Evolutionary conservation across 2,888 invertebrate species (phyloP).

Genomic region (Linnaemya vulpina): DNA sequence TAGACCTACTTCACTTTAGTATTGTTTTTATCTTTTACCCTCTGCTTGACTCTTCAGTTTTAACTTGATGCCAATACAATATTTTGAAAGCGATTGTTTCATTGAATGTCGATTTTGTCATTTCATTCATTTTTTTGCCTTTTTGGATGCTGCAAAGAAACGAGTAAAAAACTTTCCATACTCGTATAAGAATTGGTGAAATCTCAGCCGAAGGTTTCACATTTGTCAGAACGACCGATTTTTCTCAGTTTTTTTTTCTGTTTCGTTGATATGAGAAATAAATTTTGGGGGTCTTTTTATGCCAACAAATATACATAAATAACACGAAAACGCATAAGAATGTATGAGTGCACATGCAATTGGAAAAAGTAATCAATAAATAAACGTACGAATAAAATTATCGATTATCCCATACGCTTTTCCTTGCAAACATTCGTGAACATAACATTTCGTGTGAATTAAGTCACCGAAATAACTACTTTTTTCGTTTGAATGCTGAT

Average conservation of each 20-base stretch:
- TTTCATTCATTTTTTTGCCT: conserved; percentile 21
- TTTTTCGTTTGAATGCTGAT: too few relatives aligned
- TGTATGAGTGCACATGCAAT: background rate
- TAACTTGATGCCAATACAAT: conserved; percentile 26
- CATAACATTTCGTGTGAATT: too few relatives aligned
- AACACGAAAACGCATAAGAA: conserved; percentile 45
- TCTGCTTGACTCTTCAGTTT: background rate
- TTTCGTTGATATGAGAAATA: conserved; percentile 14
- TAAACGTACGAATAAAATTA: background rate
- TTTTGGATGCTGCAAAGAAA: conserved; percentile 24
- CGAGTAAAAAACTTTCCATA: background rate
- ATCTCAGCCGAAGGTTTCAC: conserved; percentile 54
- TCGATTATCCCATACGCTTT: too few relatives aligned
- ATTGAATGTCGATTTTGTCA: conserved; percentile 45
- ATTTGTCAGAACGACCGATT: conserved; percentile 65
- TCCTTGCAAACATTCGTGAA: background rate
- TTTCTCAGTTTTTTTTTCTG: conserved; percentile 12
- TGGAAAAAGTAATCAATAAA: background rate
- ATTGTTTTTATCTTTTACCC: conserved; percentile 12
- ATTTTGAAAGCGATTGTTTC: conserved; percentile 45
- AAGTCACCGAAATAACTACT: too few relatives aligned
- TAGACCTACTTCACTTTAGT: conserved; percentile 38
- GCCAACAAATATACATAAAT: conserved; percentile 48
- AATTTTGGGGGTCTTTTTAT: conserved; percentile 47
- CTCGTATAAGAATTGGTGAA: conserved; percentile 42